Base-by-base conservation (phyloP, 1,140 invertebrate species). In the Phthorimaea operculella region DNA sequence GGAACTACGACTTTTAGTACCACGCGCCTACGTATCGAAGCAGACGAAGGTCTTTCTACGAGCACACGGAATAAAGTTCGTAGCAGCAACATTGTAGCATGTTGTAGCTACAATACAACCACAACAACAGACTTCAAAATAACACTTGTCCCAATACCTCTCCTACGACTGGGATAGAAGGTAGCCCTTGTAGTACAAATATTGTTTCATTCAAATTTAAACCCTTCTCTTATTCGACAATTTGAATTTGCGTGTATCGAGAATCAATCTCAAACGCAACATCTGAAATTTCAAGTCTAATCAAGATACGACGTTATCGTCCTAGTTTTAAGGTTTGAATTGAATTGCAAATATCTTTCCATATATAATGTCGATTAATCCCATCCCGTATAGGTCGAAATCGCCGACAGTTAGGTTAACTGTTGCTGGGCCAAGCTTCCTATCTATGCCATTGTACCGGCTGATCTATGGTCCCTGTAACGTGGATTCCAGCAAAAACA, bases 371-470 rank as follows among this genome's bases (percentile, higher is more conserved):
- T 53, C 63, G 69, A 76, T 79, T 79, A 70, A 72, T 72, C 66
- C 63, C 70, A 72, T 77, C 74, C 67, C 66, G 74, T 71, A 68
- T 58, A 57, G 58, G 64, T 64, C 74, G 58, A 72, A 79, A 79
- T 79, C 77, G 72, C 70, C 66, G 64, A 74, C 74, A 74, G 74
- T 79, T 79, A 79, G 68, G 69, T 73, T 77, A 73, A 77, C 70
- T 69, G 69, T 78, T 70, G 72, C 67, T 68, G 64, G 44, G 61
- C 66, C 68, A 62, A 67, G 65, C 74, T 72, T 71, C 72, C 68
- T 67, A 62, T 72, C 59, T 55, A 45, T 68, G 63, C 70, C 67
- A 73, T 76, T 76, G 76, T 79, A 62, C 66, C 61, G 59, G 18
- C 68, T 75, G 69, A 79, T 76, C 64, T 73, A 79, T 76, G 65